Base-by-base conservation (phyloP, 2,888 invertebrate genomes). In the Dyspetes luteomarginatus region DNA sequence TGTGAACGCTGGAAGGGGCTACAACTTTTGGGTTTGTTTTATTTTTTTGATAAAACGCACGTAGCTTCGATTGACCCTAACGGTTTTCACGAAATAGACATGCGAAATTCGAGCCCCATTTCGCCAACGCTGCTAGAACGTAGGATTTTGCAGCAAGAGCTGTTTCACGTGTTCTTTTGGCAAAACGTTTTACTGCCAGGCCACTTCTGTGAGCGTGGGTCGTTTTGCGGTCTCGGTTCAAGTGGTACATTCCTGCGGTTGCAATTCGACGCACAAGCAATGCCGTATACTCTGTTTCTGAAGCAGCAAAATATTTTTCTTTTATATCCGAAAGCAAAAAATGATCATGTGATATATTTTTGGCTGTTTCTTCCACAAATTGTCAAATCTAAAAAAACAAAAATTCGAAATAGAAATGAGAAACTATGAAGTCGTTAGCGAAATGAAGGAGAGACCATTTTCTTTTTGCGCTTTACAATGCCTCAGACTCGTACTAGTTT, bases 121-220 rank as follows among this genome's bases (percentile, higher is more conserved):
- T 48, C 58, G 69, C 36, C n/a, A 41, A 12, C 12, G 58, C 24
- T 76, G 56, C 43, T 17, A 19, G 41, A 9, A 26, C 30, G 45
- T 55, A 26, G 55, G n/a, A 50, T 22, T 41, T 26, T 36, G 12
- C 52, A 26, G 17, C 41, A 15, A n/a, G 43, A 55, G 60, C 43
- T 52, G 43, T 60, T 67, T 71, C 71, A 19, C 75, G 52, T 55
- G 52, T 83, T 83, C 72, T 82, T 75, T 41, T 60, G 45, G 65
- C 76, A 76, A 78, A 84, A 76, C 83, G 72, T 84, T 87, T 87
- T 83, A 82, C 78, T 69, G 69, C 74, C 69, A 74, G 71, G 74
- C 58, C 71, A 55, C 56, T 36, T 26, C 19, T 19, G 17, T 48
- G 48, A 24, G 55, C 52, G 52, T 7, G n/a, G 9, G 17, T 68